Conservation (phyloP, 2,888 invertebrate genomes). For the Capitulum mitella region DNA sequence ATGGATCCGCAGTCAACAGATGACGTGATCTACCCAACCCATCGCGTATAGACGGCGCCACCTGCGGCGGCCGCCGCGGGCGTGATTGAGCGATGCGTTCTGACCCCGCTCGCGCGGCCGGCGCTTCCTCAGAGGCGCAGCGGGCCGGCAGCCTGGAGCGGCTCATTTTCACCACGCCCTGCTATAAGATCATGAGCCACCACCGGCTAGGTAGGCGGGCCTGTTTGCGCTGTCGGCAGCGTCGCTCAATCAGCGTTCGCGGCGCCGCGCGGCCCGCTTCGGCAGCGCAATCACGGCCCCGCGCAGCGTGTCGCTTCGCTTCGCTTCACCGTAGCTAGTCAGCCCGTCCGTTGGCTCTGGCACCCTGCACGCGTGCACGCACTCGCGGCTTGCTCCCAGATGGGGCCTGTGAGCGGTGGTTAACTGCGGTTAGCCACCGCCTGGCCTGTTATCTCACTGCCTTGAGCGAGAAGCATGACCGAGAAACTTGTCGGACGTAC, state of each 20-base stretch:
- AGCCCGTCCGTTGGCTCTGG: too few species aligned
- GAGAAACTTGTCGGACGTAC: too few species aligned
- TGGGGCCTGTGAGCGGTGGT: too few species aligned
- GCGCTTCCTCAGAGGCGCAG: not conserved
- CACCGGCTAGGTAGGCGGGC: not conserved
- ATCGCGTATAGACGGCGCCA: not conserved
- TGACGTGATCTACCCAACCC: too few species aligned
- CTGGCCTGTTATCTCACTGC: too few species aligned
- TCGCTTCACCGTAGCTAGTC: too few species aligned
- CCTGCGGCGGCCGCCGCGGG: not conserved
- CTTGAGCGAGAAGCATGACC: too few species aligned
- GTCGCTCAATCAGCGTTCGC: not conserved
- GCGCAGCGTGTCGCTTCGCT: too few species aligned
- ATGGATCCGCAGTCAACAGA: too few species aligned
- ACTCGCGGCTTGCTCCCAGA: too few species aligned
- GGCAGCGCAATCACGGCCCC: not conserved
- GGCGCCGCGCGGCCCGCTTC: not conserved
- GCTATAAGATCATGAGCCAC: conserved; percentile 14
- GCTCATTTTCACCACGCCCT: conserved; percentile 19
- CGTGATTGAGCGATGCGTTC: not conserved
- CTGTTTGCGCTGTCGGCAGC: not conserved
- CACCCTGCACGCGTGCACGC: too few species aligned
- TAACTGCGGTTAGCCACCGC: too few species aligned
- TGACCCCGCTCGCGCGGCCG: not conserved
- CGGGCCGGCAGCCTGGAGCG: not conserved